These are phyloP conservation scores for Rhombomys opimus DNA, from an alignment of 2,113 vertebrate species.

Conservation along the genomic window DNA sequence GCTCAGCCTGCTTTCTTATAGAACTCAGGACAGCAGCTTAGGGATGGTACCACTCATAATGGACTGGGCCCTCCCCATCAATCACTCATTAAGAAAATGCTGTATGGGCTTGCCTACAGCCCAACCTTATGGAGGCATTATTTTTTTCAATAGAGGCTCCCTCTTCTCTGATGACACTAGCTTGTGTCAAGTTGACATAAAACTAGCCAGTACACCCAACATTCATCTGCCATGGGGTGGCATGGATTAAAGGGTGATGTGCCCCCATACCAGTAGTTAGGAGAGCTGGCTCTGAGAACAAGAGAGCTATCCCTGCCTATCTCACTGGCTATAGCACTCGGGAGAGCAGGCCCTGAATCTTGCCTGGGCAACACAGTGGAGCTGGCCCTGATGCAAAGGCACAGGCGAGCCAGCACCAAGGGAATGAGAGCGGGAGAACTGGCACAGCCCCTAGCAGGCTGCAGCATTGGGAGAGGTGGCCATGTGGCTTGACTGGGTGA, in stretches of 20 bases:
- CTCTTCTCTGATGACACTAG: background rate
- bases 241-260: background rate
- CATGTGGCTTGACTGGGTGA: background rate
- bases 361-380: background rate
- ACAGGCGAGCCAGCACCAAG: background rate
- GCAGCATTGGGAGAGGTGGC: background rate
- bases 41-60: background rate
- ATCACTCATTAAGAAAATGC: background rate
- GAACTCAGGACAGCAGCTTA: background rate
- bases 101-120: background rate
- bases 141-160: background rate
- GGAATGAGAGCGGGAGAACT: background rate
- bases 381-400: background rate
- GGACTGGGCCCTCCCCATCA: background rate
- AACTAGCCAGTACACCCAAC: background rate
- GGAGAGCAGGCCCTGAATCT: background rate
- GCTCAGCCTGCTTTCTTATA: background rate
- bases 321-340: background rate
- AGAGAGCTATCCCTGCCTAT: background rate
- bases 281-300: background rate
- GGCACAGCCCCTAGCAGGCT: background rate
- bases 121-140: background rate
- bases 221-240: background rate
- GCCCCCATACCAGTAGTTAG: background rate
- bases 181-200: background rate